Percentiles rank a stretch among this genome's conserved stretches.
These are phyloP conservation scores for Lacerta agilis DNA, from an alignment of 2,797 vertebrate species.

Conservation along the genomic window DNA sequence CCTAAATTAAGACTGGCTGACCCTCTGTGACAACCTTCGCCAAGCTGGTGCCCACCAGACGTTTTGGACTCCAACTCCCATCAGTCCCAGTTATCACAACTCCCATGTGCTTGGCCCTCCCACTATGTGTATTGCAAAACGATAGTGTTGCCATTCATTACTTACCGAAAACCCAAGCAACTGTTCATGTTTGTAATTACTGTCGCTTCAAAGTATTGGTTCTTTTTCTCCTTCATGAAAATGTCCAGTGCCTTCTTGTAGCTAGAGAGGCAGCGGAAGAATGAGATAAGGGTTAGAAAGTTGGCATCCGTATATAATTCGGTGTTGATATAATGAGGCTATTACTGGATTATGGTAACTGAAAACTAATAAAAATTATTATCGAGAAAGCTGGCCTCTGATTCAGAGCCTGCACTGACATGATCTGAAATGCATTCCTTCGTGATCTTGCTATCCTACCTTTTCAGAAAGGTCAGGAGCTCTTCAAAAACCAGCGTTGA, in stretches of 20 bases:
- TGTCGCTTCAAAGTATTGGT: constrained; percentile 69
- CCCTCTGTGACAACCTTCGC: too few species aligned
- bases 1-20: not conserved
- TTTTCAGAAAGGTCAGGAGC: constrained; percentile 69
- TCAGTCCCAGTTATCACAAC: too few species aligned
- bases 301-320: not conserved
- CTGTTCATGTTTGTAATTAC: constrained; percentile 87
- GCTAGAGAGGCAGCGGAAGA: constrained; percentile 70
- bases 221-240: constrained; percentile 79
- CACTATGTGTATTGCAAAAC: not conserved
- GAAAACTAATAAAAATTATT: too few species aligned
- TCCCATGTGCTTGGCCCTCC: too few species aligned
- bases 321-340: too few species aligned
- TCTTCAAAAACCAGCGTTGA: constrained; percentile 55
- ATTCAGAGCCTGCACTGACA: not conserved
- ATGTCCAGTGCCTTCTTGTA: constrained; percentile 82
- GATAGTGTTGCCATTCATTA: not conserved
- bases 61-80: not conserved
- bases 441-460: constrained; percentile 54
- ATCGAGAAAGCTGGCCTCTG: rapidly evolving
- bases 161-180: constrained; percentile 87
- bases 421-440: not conserved
- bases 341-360: too few species aligned
- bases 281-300: not conserved
- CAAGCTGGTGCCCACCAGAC: not conserved